These are phyloP conservation scores for Syrmaticus mikado DNA, from an alignment of 2,113 vertebrate genomes.

Conservation along the genomic window DNA sequence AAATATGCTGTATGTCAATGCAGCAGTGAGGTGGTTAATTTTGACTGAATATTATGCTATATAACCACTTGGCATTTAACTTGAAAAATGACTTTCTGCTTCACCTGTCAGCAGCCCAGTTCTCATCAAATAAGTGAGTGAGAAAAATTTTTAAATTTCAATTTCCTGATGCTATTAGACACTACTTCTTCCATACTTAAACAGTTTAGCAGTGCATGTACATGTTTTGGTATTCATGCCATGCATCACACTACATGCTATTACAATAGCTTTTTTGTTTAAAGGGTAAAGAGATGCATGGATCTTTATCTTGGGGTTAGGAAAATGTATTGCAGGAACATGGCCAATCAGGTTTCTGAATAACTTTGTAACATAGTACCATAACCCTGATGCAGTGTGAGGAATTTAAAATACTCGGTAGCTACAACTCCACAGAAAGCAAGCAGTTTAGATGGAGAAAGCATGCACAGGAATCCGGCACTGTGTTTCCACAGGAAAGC, in stretches of 20 bases:
- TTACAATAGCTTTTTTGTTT: slow-evolving; percentile 86
- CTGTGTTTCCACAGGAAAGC: slow-evolving; percentile 49
- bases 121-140: slow-evolving; percentile 92
- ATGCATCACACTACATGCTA: slow-evolving; percentile 79
- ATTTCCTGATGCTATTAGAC: slow-evolving; percentile 92
- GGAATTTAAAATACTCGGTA: slow-evolving; percentile 70
- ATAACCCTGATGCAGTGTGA: slow-evolving; percentile 67
- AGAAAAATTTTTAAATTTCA: slow-evolving; percentile 90
- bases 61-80: slow-evolving; percentile 99
- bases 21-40: slow-evolving; percentile 93
- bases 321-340: slow-evolving; percentile 84
- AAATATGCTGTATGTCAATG: slow-evolving; percentile 87
- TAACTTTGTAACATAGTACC: slow-evolving; percentile 81
- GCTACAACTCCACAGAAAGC: not conserved
- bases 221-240: slow-evolving; percentile 84
- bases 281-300: slow-evolving; percentile 83
- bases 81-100: slow-evolving; percentile 99
- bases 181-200: slow-evolving; percentile 87
- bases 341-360: slow-evolving; percentile 81
- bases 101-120: slow-evolving; percentile 92
- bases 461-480: not conserved
- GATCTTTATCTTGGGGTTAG: slow-evolving; percentile 87
- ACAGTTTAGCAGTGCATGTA: slow-evolving; percentile 80
- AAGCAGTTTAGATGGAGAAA: slow-evolving; percentile 38
- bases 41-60: slow-evolving; percentile 95